Base-by-base conservation (phyloP, 1,140 invertebrate species). In the Eulimnadia texana region DNA sequence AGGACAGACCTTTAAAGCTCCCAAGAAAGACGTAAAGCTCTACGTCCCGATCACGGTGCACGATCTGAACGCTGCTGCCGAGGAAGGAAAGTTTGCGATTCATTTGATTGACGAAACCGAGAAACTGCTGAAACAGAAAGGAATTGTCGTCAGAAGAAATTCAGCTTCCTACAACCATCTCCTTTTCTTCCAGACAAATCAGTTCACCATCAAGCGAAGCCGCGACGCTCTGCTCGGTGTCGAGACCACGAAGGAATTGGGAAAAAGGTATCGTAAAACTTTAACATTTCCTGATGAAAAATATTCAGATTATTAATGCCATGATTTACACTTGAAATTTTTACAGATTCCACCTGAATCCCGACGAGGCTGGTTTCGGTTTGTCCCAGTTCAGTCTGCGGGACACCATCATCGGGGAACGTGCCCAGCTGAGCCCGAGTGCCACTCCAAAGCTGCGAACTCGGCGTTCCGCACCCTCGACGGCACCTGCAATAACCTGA, bases 401-500 rank as follows among this genome's bases (percentile, higher is more conserved):
- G 10, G 61, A 62, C n/a, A 69, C 68, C 11, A 61, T 63, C 19
- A 58, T 69, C 3, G 61, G 54, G 55, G 63, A 3, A 64, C 59
- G 29, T 69, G 68, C 28, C 56, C 47, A 24, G 56, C 50, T 22
- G 27, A n/a, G 2, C 55, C 55, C 2, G 33, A 49, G 20, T 63
- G 62, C 33, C 33, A 50, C 25, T 11, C 52, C 28, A 50, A 29
- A 19, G 47, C 56, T 58, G n/a, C 50, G 13, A 20, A 6, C n/a
- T 51, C 9, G 16, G 76, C 78, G 55, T 63, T 50, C 64, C 71
- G 82, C 42, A 76, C 73, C 0, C 67, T 73, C 53, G 78, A 80
- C 67, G 81, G 82, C 11, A 75, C 75, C 53, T 83, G 81, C 68
- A 83, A 83, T 66, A 83, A 83, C 67, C 66, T 82, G 13, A 70